These are phyloP conservation scores for Apostichopus leukothele DNA, from an alignment of 53 echinoderm and acorn worm species.

Conservation along the genomic window DNA sequence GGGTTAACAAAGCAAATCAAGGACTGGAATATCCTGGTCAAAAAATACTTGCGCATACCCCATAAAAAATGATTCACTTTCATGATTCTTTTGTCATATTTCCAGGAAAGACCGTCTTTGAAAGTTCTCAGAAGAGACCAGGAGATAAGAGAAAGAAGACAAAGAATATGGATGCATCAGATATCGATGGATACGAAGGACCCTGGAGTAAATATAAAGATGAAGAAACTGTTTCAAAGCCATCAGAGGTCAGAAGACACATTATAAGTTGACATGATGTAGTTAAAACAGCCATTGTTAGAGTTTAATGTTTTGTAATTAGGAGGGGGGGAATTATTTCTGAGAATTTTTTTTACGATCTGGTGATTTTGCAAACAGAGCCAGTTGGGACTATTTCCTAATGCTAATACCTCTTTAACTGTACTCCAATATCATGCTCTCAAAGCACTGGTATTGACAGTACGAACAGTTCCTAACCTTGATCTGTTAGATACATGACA, in stretches of 20 bases:
- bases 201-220: constrained; percentile 97
- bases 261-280: neutral
- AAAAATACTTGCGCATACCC: neutral
- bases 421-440: too few relatives aligned
- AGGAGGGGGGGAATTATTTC: too few relatives aligned
- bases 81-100: neutral
- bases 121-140: constrained; percentile 65
- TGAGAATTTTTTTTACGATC: too few relatives aligned
- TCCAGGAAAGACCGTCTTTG: constrained; percentile 91
- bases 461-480: too few relatives aligned
- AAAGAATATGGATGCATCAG: constrained; percentile 68
- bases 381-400: too few relatives aligned
- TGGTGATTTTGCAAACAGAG: too few relatives aligned
- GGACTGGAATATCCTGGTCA: neutral
- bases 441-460: too few relatives aligned
- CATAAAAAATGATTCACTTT: neutral
- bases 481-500: too few relatives aligned
- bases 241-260: constrained; percentile 73
- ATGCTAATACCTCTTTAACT: too few relatives aligned
- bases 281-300: too few relatives aligned
- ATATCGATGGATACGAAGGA: constrained; percentile 91
- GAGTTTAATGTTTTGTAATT: too few relatives aligned
- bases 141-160: constrained; percentile 90
- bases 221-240: constrained; percentile 88
- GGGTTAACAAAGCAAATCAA: neutral